Percentiles rank a stretch among this genome's conserved stretches.
These are phyloP conservation scores for Ophiothrix spiculata DNA, from an alignment of 35 echinoderm and acorn worm genomes.

Conservation along the genomic window DNA sequence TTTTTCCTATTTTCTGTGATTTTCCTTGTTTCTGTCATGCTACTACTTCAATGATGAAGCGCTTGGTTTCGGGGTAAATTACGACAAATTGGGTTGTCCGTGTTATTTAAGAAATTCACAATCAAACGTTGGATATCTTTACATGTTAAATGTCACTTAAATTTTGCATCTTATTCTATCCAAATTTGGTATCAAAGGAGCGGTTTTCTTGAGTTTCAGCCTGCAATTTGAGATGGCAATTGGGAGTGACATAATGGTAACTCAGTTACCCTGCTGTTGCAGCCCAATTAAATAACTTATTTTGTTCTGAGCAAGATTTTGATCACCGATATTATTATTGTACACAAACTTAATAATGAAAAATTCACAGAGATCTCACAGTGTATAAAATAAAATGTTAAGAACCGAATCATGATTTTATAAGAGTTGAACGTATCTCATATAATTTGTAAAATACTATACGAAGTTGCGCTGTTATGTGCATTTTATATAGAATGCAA, in stretches of 20 bases:
- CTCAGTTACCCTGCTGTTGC: no score
- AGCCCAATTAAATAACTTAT: no score
- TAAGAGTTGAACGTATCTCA: no score
- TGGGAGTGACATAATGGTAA: background rate
- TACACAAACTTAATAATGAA: no score
- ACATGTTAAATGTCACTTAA: constrained; percentile 6
- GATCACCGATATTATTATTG: no score
- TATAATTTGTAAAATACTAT: no score
- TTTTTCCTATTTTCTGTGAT: background rate
- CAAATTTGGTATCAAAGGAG: background rate
- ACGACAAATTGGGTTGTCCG: constrained; percentile 14
- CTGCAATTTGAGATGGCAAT: background rate
- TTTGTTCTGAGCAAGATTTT: no score
- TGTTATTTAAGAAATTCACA: background rate
- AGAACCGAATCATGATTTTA: no score
- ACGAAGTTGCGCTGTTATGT: no score
- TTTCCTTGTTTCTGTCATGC: background rate
- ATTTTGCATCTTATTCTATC: background rate
- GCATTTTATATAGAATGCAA: no score
- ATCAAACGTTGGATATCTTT: constrained; percentile 2
- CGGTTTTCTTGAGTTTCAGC: background rate
- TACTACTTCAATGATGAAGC: background rate
- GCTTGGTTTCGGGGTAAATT: background rate
- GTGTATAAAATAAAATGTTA: no score
- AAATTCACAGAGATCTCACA: no score